Conservation (phyloP, 92 coral and sea anemone species). For the Montipora capitata region DNA sequence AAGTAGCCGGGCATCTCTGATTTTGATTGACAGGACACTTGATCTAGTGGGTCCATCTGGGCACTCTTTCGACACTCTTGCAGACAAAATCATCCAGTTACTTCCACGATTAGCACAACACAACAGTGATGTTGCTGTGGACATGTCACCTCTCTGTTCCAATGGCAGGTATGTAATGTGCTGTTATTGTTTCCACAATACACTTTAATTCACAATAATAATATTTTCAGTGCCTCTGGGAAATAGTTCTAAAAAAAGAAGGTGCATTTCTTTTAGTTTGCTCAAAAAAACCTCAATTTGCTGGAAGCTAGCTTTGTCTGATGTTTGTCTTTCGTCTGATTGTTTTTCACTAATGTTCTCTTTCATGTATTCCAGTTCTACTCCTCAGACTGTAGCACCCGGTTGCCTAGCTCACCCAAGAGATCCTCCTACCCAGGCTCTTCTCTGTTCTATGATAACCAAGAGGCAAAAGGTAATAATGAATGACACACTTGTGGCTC, state of each 20-base stretch:
- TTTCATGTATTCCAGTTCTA: slow-evolving; percentile 60
- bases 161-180: slow-evolving; percentile 78
- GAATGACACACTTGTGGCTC: too few species aligned
- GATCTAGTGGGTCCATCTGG: slow-evolving; percentile 92
- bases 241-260: too few species aligned
- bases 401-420: slow-evolving; percentile 94
- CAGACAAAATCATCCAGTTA: slow-evolving; percentile 87
- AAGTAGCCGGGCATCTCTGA: slow-evolving; percentile 85
- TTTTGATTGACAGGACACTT: slow-evolving; percentile 95
- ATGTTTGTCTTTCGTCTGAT: too few species aligned
- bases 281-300: neutral
- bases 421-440: slow-evolving; percentile 83
- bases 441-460: slow-evolving; percentile 88
- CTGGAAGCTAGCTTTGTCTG: too few species aligned
- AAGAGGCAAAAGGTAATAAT: slow-evolving; percentile 89
- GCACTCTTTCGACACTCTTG: slow-evolving; percentile 84
- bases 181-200: neutral
- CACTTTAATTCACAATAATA: neutral
- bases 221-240: too few species aligned
- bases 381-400: slow-evolving; percentile 90
- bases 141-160: slow-evolving; percentile 87
- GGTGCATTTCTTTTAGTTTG: neutral
- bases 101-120: slow-evolving; percentile 94
- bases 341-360: neutral
- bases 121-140: slow-evolving; percentile 87